These are phyloP conservation scores for Zelostemma sp. DNA, from an alignment of 1,140 invertebrate genomes.

Conservation along the genomic window DNA sequence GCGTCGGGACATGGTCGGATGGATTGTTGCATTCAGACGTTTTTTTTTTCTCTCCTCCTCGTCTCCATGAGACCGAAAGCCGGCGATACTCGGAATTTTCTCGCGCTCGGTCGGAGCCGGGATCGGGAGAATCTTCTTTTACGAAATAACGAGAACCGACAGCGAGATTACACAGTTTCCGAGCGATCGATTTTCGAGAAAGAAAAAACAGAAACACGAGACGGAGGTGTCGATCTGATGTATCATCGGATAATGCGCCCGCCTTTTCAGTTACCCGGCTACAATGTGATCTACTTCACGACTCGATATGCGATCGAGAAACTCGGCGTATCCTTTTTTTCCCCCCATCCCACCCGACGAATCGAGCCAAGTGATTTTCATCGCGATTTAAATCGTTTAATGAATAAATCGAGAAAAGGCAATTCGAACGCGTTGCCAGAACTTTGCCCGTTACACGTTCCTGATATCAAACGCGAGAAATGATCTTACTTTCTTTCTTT, in stretches of 20 bases:
- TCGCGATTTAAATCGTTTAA: too few relatives aligned
- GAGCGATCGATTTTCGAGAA: slow-evolving; percentile 45
- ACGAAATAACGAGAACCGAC: slow-evolving; percentile 49
- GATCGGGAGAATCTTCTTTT: slow-evolving; percentile 45
- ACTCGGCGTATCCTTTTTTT: too few relatives aligned
- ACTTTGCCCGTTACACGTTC: too few relatives aligned
- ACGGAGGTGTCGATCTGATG: slow-evolving; percentile 38
- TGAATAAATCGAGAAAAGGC: too few relatives aligned
- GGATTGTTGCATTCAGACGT: slow-evolving; percentile 48
- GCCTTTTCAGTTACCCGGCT: slow-evolving; percentile 12
- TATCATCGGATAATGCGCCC: slow-evolving; percentile 39
- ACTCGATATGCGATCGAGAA: too few relatives aligned
- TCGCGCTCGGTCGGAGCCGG: slow-evolving; percentile 42
- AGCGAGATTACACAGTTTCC: slow-evolving; percentile 50
- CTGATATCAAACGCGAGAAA: too few relatives aligned
- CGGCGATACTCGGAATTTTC: slow-evolving; percentile 44
- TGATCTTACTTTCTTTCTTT: too few relatives aligned
- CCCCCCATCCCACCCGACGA: too few relatives aligned
- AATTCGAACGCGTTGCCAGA: too few relatives aligned
- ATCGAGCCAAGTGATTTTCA: too few relatives aligned
- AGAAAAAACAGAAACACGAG: slow-evolving; percentile 36
- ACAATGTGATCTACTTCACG: slow-evolving; percentile 33
- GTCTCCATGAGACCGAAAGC: slow-evolving; percentile 23
- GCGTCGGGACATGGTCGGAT: slow-evolving; percentile 45
- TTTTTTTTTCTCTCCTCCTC: slow-evolving; percentile 32